These are phyloP conservation scores for Sebastes vulpes DNA, from an alignment of 2,797 vertebrate species.

Conservation along the genomic window DNA sequence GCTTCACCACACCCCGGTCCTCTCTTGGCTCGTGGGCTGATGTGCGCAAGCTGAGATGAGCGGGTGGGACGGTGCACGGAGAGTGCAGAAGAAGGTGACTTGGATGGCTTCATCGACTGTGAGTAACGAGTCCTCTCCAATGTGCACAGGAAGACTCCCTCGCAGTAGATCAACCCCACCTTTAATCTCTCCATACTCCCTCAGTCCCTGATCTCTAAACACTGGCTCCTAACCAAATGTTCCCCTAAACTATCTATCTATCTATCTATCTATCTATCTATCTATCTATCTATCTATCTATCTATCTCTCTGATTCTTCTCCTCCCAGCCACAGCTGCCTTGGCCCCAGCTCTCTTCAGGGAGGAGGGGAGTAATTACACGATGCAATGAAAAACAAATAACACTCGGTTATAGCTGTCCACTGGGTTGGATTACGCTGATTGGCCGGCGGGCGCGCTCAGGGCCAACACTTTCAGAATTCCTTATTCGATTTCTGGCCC, in stretches of 20 bases:
- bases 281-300: conserved; percentile 4
- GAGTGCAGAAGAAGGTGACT: conserved; percentile 50
- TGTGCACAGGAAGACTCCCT: conserved; percentile 43
- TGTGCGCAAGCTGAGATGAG: conserved; percentile 37
- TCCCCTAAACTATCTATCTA: not conserved
- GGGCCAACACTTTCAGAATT: conserved; percentile 38
- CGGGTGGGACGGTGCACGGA: conserved; percentile 37
- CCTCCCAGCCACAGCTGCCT: conserved; percentile 34
- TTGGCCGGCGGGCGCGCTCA: conserved; percentile 39
- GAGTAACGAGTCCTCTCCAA: conserved; percentile 48
- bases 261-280: conserved; percentile 15
- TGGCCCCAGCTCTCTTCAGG: conserved; percentile 23
- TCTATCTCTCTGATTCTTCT: not conserved
- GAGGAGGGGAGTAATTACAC: conserved; percentile 47
- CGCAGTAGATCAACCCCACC: conserved; percentile 10
- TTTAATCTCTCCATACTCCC: conserved; percentile 16
- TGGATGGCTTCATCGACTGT: conserved; percentile 48
- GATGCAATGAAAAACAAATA: conserved; percentile 67
- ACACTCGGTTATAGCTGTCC: conserved; percentile 50
- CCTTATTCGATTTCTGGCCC: conserved; percentile 60
- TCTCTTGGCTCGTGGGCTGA: conserved; percentile 27
- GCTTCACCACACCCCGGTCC: conserved; percentile 40
- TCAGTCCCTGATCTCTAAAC: conserved; percentile 24
- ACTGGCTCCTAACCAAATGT: conserved; percentile 2
- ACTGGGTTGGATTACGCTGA: conserved; percentile 53